Percentiles rank a stretch among this genome's conserved stretches.
phyloP scores from a whole-genome alignment of 2,888 invertebrate species.

The Argyresthia albistria region DNA sequence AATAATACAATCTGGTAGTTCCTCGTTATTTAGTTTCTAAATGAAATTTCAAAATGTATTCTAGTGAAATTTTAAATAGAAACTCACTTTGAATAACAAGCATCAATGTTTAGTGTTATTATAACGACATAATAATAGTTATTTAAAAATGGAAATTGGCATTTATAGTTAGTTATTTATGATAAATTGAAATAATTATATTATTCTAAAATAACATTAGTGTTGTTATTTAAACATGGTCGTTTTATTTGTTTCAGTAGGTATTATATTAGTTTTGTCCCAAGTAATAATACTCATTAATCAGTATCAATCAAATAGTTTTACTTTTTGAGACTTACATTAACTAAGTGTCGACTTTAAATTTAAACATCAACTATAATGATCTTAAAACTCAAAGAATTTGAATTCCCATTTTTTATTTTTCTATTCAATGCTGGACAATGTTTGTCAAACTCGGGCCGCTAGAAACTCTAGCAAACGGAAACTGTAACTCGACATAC shows the following conservation, averaged over 20 bases:
- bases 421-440: no score
- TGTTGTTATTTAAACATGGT: conserved; percentile 44
- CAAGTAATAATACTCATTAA: no score
- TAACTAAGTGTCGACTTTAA: no score
- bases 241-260: background rate
- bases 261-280: no score
- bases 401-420: no score
- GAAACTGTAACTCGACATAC: no score
- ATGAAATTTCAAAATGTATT: conserved; percentile 14
- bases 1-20: conserved; percentile 8
- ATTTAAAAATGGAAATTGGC: conserved; percentile 47
- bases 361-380: no score
- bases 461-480: no score
- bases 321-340: no score
- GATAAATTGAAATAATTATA: conserved; percentile 68
- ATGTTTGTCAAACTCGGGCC: no score
- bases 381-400: no score
- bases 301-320: no score
- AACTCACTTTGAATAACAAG: background rate
- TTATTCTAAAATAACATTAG: conserved; percentile 69
- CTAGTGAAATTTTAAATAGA: background rate
- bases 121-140: conserved; percentile 46
- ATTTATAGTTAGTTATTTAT: conserved; percentile 71
- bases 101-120: conserved; percentile 47
- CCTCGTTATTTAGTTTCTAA: conserved; percentile 24